Evolutionary conservation across 2,113 vertebrate species (phyloP).

Genomic region (Bos indicus): DNA sequence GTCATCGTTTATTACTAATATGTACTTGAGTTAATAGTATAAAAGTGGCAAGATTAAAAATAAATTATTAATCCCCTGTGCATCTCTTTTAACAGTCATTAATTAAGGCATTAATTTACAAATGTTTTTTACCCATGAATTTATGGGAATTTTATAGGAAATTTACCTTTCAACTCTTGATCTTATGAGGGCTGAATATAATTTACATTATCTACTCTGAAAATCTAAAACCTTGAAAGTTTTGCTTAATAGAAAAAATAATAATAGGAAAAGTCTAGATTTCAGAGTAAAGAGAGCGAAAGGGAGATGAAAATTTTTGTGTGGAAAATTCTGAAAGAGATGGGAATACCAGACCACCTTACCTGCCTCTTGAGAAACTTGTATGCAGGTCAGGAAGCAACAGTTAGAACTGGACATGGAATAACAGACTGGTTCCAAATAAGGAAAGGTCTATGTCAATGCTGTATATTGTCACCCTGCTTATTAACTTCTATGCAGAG

Average conservation of each 20-base stretch:
- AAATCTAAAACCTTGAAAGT: not conserved
- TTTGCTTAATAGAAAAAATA: not conserved
- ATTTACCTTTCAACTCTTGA: not conserved
- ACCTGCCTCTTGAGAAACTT: too few species aligned
- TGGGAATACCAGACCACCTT: too few species aligned
- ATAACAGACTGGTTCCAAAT: too few species aligned
- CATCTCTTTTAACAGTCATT: not conserved
- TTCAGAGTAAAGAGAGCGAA: not conserved
- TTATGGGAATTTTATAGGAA: not conserved
- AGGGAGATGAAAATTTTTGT: not conserved
- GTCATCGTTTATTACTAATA: not conserved
- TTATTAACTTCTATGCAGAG: too few species aligned
- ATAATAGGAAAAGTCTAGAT: not conserved
- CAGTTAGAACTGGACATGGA: too few species aligned
- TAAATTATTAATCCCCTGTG: not conserved
- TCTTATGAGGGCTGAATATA: not conserved
- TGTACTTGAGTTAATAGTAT: not conserved
- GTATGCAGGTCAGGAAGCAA: too few species aligned
- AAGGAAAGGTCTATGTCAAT: too few species aligned
- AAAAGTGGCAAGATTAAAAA: not conserved
- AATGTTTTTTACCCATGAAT: not conserved
- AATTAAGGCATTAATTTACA: not conserved
- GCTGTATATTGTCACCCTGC: too few species aligned
- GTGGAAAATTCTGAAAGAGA: too few species aligned
- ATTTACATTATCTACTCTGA: not conserved